Conservation (phyloP, 2,113 vertebrate genomes). For the Odontophorus gujanensis region DNA sequence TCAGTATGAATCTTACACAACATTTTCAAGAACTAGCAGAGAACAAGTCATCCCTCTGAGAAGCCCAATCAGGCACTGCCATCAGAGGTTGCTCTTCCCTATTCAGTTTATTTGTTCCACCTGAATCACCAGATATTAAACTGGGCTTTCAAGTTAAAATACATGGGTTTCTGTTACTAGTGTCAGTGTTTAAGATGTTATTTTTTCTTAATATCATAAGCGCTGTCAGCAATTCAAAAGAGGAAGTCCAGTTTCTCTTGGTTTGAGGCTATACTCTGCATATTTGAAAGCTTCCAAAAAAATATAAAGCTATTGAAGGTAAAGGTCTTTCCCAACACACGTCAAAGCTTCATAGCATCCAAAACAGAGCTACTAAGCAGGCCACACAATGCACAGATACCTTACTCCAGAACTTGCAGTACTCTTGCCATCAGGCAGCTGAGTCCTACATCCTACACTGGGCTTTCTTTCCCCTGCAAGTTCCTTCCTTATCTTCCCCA, state of each 20-base stretch:
- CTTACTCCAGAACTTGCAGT: background rate
- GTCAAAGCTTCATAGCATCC: background rate
- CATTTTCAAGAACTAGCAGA: rapidly evolving
- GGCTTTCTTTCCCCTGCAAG: background rate
- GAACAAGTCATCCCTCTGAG: background rate
- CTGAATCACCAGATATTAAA: background rate
- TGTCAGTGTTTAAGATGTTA: rapidly evolving
- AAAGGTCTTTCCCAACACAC: background rate
- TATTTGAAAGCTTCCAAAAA: background rate
- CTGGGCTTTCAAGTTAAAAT: background rate
- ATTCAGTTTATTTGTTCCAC: background rate
- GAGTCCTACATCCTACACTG: background rate
- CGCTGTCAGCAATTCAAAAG: background rate
- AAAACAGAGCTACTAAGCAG: background rate
- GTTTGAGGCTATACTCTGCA: background rate
- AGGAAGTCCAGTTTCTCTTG: background rate
- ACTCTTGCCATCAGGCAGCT: background rate
- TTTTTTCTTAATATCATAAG: background rate
- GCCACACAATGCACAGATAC: background rate
- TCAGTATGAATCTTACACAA: background rate
- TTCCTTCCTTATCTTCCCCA: background rate
- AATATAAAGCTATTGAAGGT: background rate
- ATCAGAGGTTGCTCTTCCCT: background rate
- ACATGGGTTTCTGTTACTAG: background rate
- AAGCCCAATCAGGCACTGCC: background rate